Evolutionary conservation across 2,113 vertebrate species (phyloP).

Genomic region (Petrocephalus zakoni): DNA sequence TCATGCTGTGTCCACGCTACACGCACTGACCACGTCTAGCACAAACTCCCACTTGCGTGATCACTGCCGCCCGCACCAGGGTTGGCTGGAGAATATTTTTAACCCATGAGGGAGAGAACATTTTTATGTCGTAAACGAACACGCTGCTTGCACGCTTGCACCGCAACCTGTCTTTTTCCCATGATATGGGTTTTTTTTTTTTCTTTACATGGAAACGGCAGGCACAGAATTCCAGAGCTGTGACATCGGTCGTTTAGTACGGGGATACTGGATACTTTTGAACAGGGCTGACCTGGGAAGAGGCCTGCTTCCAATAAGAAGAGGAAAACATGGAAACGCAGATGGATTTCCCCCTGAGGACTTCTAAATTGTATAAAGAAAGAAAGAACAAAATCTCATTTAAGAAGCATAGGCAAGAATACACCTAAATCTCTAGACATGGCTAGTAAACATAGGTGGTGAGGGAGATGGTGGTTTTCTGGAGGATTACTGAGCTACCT

Average conservation of each 20-base stretch:
- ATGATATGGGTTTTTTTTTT: slow-evolving; percentile 22
- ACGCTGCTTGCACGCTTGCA: not conserved
- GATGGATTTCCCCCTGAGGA: not conserved
- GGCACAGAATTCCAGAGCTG: slow-evolving; percentile 37
- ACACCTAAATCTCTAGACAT: not conserved
- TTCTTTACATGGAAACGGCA: not conserved
- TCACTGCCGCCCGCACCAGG: not conserved
- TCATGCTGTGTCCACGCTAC: not conserved
- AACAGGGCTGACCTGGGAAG: slow-evolving; percentile 42
- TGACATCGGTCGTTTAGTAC: slow-evolving; percentile 46
- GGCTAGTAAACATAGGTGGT: not conserved
- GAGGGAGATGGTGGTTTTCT: not conserved
- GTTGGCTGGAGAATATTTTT: not conserved
- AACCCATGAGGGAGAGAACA: not conserved
- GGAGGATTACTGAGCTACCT: not conserved
- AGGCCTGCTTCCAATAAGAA: slow-evolving; percentile 20
- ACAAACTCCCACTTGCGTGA: not conserved
- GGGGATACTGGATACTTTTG: slow-evolving; percentile 36
- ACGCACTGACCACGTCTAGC: not conserved
- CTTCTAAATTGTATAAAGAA: not conserved
- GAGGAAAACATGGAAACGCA: not conserved
- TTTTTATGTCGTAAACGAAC: not conserved
- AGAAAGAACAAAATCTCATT: not conserved
- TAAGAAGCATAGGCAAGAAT: not conserved
- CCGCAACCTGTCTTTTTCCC: slow-evolving; percentile 12